phyloP scores from a whole-genome alignment of 92 coral and sea anemone species.

The Hydrozoanthus gracilis region DNA sequence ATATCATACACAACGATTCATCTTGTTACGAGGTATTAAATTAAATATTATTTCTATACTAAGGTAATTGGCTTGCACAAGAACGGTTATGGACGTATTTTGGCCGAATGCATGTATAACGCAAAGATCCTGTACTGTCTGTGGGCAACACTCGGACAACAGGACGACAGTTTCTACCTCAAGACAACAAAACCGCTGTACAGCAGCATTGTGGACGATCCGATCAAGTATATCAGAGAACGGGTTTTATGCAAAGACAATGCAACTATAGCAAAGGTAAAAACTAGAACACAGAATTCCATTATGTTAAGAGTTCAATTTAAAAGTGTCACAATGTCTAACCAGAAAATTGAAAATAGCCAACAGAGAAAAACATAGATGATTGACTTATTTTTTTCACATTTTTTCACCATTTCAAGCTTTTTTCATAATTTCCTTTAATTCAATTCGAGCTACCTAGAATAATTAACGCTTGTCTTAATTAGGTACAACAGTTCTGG shows the following conservation, averaged over 20 bases:
- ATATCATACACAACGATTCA: too few species aligned
- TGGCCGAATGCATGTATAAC: conserved; percentile 77
- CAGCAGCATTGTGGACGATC: conserved; percentile 53
- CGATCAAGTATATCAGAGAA: conserved; percentile 59
- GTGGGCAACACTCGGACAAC: conserved; percentile 68
- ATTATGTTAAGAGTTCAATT: conserved; percentile 35
- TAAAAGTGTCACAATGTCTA: too few species aligned
- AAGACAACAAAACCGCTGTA: conserved; percentile 66
- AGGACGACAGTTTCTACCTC: conserved; percentile 67
- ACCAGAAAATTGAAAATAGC: too few species aligned
- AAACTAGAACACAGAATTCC: conserved; percentile 34
- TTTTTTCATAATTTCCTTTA: too few species aligned
- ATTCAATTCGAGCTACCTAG: too few species aligned
- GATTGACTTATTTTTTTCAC: too few species aligned
- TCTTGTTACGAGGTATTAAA: too few species aligned
- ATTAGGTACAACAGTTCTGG: too few species aligned
- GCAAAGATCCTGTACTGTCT: conserved; percentile 81
- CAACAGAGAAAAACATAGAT: too few species aligned
- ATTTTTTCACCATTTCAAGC: too few species aligned
- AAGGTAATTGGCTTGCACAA: conserved; percentile 80
- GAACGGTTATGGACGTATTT: conserved; percentile 84
- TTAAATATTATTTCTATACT: neutral
- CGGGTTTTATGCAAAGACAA: conserved; percentile 73
- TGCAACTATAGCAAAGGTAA: conserved; percentile 26
- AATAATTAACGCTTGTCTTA: too few species aligned